phyloP scores from a whole-genome alignment of 2,888 invertebrate species.

The Hyalella azteca region DNA sequence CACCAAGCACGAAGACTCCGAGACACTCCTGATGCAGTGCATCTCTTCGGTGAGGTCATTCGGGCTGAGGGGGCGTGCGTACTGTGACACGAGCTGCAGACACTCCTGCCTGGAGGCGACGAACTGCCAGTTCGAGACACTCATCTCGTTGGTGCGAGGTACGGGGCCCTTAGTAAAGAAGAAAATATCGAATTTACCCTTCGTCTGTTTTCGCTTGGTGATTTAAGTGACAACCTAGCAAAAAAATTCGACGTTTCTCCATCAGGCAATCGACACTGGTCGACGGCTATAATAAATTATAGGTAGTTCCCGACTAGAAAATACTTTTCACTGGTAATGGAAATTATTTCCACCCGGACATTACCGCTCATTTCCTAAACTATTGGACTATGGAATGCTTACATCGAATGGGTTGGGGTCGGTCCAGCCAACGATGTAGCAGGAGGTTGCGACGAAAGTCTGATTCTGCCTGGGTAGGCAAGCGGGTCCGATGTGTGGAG shows the following conservation, averaged over 20 bases:
- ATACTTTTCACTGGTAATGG: too few species aligned
- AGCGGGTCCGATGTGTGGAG: background rate
- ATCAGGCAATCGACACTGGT: too few species aligned
- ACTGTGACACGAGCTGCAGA: background rate
- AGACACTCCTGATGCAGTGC: conserved; percentile 16
- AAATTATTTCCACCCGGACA: too few species aligned
- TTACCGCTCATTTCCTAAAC: too few species aligned
- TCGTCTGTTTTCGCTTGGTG: background rate
- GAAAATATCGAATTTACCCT: too few species aligned
- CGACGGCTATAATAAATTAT: too few species aligned
- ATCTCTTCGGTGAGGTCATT: background rate
- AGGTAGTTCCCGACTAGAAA: too few species aligned
- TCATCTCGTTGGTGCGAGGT: conserved; percentile 12
- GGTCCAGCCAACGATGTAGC: conserved; percentile 14
- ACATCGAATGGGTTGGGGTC: conserved; percentile 9
- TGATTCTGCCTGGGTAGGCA: conserved; percentile 1
- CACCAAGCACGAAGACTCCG: conserved; percentile 1
- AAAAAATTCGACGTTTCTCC: too few species aligned
- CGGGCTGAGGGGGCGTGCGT: background rate
- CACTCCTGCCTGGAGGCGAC: background rate
- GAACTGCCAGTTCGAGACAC: conserved; percentile 8
- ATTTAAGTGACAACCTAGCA: too few species aligned
- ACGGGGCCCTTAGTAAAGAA: conserved; percentile 27
- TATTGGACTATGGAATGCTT: background rate
- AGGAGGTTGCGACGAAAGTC: conserved; percentile 14